phyloP scores from a whole-genome alignment of 2,888 invertebrate genomes.

The Diaprepes abbreviatus region DNA sequence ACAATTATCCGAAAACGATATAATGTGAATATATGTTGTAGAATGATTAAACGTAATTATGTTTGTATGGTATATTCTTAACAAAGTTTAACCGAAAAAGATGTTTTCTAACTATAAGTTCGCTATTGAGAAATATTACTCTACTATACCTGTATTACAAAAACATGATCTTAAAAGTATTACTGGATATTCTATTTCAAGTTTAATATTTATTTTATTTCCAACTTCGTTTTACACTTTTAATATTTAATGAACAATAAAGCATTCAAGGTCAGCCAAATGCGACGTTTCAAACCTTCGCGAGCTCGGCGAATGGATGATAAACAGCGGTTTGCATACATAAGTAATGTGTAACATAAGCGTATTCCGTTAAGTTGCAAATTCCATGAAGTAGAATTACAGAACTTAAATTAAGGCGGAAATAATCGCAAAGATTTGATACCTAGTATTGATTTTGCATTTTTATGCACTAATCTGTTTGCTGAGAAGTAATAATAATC shows the following conservation, averaged over 20 bases:
- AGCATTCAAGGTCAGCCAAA: constrained; percentile 28
- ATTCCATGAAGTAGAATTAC: constrained; percentile 15
- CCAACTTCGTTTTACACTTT: constrained; percentile 20
- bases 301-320: constrained; percentile 32
- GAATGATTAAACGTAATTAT: no score
- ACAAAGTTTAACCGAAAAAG: no score
- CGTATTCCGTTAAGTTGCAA: constrained; percentile 25
- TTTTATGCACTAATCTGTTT: neutral
- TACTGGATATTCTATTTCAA: neutral
- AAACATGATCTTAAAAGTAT: neutral
- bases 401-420: constrained; percentile 11
- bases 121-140: no score
- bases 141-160: neutral
- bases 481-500: neutral
- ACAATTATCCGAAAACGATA: no score
- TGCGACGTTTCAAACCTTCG: constrained; percentile 32
- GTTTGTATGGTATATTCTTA: no score
- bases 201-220: constrained; percentile 9
- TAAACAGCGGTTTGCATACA: constrained; percentile 33
- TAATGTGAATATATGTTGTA: no score
- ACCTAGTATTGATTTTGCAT: neutral
- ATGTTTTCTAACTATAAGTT: no score
- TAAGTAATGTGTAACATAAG: constrained; percentile 28
- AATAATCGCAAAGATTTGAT: constrained; percentile 7
- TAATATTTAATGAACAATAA: constrained; percentile 25